Evolutionary conservation across 2,797 vertebrate species (phyloP), one percentile per base, ranked within the genome.

Genomic region (Streptopelia turtur): DNA sequence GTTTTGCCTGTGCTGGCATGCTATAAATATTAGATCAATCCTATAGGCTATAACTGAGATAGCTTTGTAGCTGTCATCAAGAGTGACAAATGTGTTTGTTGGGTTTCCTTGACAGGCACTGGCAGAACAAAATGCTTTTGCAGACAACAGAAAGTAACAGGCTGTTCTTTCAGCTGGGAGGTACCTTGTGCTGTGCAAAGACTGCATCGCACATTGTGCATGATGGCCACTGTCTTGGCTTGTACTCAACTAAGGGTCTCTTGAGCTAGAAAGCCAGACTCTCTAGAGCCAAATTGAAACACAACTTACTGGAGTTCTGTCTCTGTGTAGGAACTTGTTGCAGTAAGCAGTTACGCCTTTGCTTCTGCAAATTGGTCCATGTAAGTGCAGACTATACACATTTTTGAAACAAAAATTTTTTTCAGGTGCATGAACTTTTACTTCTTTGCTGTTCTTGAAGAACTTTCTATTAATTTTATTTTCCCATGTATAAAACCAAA

Each of bases 1-100:
- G 84, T 94, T 95, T 96, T 96, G 86, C 84, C 82, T 81, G 30
- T 65, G 72, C 25, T 89, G 83, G 50, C 37, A 76, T 33, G 63
- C 87, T 92, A 87, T 92, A 88, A 94, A 95, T 96, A 94, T 69
- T 69, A 89, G 61, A 88, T 90, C 84, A 87, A 88, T 94, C 52
- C 84, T 85, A 78, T 45, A 94, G 87, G 79, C 81, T 81, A 80
- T 87, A 87, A 91, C 72, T 61, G 78, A 87, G 83, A 78, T 66
- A 90, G 69, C 85, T 93, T 92, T 85, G 85, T 88, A 88, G 72
- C 77, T 82, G 70, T 95, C 91, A 71, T 60, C 91, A 75, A 84
- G 86, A 92, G 24, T 77, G 93, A 93, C 74, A 95, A 86, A 72
- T 50, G 78, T 1, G 13, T 45, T 94, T 79, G 66, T 85, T 93